Conservation (phyloP, 2,113 vertebrate species). For the Paramormyrops kingsleyae region DNA sequence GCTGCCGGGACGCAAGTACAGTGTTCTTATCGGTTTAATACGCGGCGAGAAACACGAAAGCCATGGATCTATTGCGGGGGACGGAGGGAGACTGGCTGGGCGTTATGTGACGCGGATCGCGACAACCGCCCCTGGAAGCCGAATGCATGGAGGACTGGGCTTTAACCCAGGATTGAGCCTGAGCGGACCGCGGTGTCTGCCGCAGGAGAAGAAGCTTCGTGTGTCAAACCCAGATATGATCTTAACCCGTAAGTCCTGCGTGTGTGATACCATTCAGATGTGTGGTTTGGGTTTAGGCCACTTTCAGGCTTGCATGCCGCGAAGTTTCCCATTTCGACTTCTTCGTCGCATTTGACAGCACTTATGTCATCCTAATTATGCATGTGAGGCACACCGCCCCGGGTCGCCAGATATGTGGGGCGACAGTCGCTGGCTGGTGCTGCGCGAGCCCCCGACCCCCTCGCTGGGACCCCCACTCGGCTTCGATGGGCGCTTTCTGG, state of each 20-base stretch:
- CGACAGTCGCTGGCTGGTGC: not conserved
- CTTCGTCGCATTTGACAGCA: not conserved
- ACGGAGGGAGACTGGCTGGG: not conserved
- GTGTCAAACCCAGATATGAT: conserved; percentile 9
- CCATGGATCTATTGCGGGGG: not conserved
- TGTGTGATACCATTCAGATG: not conserved
- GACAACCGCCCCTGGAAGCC: not conserved
- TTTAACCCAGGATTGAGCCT: not conserved
- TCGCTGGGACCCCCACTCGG: not conserved
- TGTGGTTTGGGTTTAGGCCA: not conserved
- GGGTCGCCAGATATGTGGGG: not conserved
- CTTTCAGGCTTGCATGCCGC: not conserved
- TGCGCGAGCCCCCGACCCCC: not conserved
- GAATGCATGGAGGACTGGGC: conserved; percentile 8
- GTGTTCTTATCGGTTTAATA: not conserved
- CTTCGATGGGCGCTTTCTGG: not conserved
- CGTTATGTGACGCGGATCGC: not conserved
- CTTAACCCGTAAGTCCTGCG: conserved; percentile 20
- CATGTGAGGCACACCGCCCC: not conserved
- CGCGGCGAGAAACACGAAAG: not conserved
- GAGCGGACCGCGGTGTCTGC: not conserved
- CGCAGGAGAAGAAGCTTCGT: not conserved
- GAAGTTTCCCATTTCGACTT: not conserved
- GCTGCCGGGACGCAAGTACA: not conserved
- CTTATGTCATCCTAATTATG: not conserved